phyloP scores from a whole-genome alignment of 1,140 invertebrate genomes.

The Varroa destructor region DNA sequence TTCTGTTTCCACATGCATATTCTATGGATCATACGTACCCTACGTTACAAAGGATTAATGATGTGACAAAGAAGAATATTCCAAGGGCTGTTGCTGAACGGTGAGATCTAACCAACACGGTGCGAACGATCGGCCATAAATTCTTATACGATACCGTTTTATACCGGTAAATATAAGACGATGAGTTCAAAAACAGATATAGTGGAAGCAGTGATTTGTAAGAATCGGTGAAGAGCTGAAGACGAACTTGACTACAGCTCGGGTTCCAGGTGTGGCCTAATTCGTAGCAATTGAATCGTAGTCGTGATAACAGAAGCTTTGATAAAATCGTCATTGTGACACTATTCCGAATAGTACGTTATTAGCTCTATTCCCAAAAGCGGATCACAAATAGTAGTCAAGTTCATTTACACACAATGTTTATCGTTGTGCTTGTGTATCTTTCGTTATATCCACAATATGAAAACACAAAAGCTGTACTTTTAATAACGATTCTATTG shows the following conservation, averaged over 20 bases:
- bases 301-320: not conserved
- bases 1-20: too few species aligned
- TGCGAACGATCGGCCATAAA: not conserved
- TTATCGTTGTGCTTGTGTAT: too few species aligned
- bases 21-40: too few species aligned
- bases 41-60: too few species aligned
- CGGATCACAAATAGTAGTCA: too few species aligned
- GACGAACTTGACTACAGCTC: not conserved
- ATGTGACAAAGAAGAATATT: not conserved
- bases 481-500: too few species aligned
- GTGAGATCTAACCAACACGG: not conserved
- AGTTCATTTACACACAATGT: too few species aligned
- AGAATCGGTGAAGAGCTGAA: not conserved
- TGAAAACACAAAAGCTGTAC: too few species aligned
- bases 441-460: too few species aligned
- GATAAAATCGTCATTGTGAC: not conserved
- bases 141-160: not conserved
- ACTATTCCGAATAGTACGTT: too few species aligned
- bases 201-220: constrained; percentile 4
- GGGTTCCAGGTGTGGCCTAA: constrained; percentile 4
- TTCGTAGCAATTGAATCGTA: constrained; percentile 11
- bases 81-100: constrained; percentile 10
- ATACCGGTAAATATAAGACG: not conserved
- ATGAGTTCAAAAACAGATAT: not conserved
- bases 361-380: too few species aligned